Conservation (phyloP, 2,113 vertebrate genomes). For the Protobothrops mucrosquamatus region DNA sequence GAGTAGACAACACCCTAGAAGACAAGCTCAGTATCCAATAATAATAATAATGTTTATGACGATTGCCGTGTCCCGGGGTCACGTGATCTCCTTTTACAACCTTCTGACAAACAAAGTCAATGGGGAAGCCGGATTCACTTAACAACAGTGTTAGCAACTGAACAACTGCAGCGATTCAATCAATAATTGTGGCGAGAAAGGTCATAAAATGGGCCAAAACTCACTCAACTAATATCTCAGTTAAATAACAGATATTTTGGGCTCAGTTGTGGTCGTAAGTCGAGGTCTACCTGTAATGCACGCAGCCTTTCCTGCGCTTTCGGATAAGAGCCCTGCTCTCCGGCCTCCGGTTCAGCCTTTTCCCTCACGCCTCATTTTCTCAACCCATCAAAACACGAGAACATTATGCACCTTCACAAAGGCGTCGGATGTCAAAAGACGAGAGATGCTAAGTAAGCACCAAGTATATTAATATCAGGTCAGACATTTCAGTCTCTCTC, state of each 20-base stretch:
- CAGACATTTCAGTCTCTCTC: constrained; percentile 45
- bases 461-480: constrained; percentile 47
- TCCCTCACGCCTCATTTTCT: not conserved
- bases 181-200: no score
- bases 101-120: no score
- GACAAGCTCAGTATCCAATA: no score
- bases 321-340: not conserved
- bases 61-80: no score
- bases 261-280: not conserved
- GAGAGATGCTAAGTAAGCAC: constrained; percentile 36
- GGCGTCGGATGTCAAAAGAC: constrained; percentile 19
- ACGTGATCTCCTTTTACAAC: no score
- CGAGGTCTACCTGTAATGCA: not conserved
- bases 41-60: no score
- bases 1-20: no score
- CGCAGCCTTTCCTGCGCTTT: no score
- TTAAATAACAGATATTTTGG: not conserved
- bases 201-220: not conserved
- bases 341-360: not conserved
- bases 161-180: no score
- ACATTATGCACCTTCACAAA: constrained; percentile 41
- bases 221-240: not conserved
- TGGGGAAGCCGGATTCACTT: no score
- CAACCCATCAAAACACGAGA: constrained; percentile 36
- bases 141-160: no score